Percentiles rank a stretch among this genome's conserved stretches.
These are phyloP conservation scores for Bursaphelenchus okinawaensis DNA, from an alignment of 2,888 invertebrate species.

Conservation along the genomic window DNA sequence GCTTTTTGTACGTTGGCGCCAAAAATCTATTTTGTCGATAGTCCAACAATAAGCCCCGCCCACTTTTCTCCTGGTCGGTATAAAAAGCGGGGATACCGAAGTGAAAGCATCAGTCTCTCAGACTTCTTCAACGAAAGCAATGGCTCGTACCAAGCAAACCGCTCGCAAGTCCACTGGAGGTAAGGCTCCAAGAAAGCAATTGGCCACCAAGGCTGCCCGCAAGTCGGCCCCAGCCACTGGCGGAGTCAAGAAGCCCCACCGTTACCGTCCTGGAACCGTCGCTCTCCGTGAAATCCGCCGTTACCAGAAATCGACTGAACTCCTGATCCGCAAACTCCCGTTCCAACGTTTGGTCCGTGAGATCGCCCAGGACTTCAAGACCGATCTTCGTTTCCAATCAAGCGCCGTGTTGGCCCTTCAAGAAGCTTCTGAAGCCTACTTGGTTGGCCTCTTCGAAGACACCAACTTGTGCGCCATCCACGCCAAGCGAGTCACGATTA, in stretches of 20 bases:
- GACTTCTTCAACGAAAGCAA: constrained; percentile 57
- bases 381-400: constrained; percentile 35
- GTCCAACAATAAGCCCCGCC: too few species aligned
- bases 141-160: constrained; percentile 97
- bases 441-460: constrained; percentile 91
- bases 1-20: too few species aligned
- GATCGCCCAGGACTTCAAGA: constrained; percentile 73
- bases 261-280: constrained; percentile 70
- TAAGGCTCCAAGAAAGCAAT: constrained; percentile 87
- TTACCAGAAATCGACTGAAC: constrained; percentile 90
- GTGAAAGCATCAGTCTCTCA: constrained; percentile 62
- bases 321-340: constrained; percentile 87
- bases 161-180: constrained; percentile 95
- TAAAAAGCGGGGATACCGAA: too few species aligned
- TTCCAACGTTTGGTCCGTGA: constrained; percentile 89
- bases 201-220: constrained; percentile 70
- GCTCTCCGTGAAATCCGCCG: constrained; percentile 91
- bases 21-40: too few species aligned
- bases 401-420: constrained; percentile 35
- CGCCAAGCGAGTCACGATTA: constrained; percentile 92
- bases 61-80: too few species aligned
- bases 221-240: constrained; percentile 67
- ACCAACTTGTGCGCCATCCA: constrained; percentile 95
- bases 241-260: constrained; percentile 71
- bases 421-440: constrained; percentile 69